Evolutionary conservation across 2,888 invertebrate species (phyloP), one percentile per base, ranked within the genome.

Genomic region (Caenorhabditis sp.): DNA sequence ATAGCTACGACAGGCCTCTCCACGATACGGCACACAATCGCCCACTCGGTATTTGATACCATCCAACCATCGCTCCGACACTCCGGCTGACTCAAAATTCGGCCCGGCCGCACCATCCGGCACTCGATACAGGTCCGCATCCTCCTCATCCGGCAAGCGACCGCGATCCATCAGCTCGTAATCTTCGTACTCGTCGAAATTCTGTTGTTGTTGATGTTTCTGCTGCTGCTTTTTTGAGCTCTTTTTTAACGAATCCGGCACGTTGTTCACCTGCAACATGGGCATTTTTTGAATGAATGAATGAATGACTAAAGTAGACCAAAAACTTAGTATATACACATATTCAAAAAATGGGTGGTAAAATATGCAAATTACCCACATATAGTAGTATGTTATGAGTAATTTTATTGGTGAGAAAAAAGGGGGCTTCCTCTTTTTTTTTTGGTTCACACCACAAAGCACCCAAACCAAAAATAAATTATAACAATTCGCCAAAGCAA

Each of bases 11-110:
- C 87, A 87, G n/a, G 87, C 86, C 38, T 83, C 81, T 26, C 87
- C 87, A n/a, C 79, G 72, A 65, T 87, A 87, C 49, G 69, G 78
- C 12, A 87, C 80, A 70, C 87, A 87, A 53, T 87, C 83, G 36
- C 87, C 87, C 31, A 79, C 81, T 26, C 78, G 75, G 61, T 87
- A 78, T 63, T 82, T 80, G 53, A 80, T 58, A 21, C 84, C 83
- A 63, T 87, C 86, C 43, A 87, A 76, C 87, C 87, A 87, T 56
- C 86, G 78, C 63, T 87, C 85, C 10, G 74, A 64, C 1, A 70
- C 64, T 0, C 73, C 77, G 3, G 77, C 59, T 1, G 85, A 81
- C 1, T 76, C 76, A 69, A 70, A 87, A 27, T 85, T 84, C 26
- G 73, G 26, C 26, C 87, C 87, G 0, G 74, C 87, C 5, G 87